Evolutionary conservation across 2,797 vertebrate species (phyloP).

Genomic region (Peromyscus attwateri): DNA sequence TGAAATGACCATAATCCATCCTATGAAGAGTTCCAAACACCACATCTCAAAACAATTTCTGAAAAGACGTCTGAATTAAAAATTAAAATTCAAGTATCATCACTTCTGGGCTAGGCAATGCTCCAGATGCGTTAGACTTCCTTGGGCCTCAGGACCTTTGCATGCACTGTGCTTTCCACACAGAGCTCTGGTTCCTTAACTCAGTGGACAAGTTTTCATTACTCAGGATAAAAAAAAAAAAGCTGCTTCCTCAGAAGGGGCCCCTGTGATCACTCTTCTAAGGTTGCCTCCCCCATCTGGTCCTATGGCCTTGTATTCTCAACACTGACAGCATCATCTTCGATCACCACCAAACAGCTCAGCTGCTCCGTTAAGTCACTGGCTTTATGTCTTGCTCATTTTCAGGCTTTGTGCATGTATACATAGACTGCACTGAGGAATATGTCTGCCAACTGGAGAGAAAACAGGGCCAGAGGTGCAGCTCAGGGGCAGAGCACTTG

Average conservation of each 20-base stretch:
- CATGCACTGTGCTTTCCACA: rapidly evolving
- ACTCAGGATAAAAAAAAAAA: background rate
- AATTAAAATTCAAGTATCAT: background rate
- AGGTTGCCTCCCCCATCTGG: rapidly evolving
- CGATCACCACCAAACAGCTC: rapidly evolving
- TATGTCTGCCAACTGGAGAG: slow-evolving; percentile 15
- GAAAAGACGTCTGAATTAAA: background rate
- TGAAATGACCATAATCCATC: background rate
- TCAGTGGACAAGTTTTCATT: background rate
- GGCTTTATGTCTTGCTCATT: background rate
- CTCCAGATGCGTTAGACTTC: background rate
- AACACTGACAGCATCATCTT: background rate
- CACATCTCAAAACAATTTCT: background rate
- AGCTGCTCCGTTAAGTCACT: rapidly evolving
- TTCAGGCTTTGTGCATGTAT: background rate
- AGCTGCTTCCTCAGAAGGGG: background rate
- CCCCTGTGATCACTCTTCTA: background rate
- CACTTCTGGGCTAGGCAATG: background rate
- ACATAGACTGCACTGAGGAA: rapidly evolving
- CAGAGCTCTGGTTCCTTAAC: background rate
- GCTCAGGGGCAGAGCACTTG: background rate
- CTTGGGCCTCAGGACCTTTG: background rate
- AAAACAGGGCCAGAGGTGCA: background rate
- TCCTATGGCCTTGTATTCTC: background rate
- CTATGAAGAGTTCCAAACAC: background rate